Conservation (phyloP, 64 coral and sea anemone genomes). For the Dendrophyllia cribrosa region DNA sequence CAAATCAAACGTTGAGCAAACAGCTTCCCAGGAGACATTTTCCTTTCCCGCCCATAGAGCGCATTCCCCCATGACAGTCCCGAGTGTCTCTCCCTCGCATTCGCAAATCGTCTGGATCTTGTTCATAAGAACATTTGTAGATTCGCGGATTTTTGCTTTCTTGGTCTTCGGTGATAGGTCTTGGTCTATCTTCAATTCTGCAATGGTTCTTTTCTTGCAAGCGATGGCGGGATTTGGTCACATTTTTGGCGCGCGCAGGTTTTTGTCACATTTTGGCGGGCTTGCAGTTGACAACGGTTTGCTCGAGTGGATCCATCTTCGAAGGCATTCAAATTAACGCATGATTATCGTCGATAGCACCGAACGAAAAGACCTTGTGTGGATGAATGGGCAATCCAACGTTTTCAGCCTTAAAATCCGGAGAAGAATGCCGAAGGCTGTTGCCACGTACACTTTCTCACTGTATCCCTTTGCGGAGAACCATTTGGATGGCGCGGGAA, state of each 20-base stretch:
- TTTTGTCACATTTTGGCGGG: not conserved
- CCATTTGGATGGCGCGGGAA: not conserved
- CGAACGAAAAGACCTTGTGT: constrained; percentile 7
- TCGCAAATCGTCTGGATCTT: not conserved
- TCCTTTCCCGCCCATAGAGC: not conserved
- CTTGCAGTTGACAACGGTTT: not conserved
- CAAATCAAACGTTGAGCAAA: not conserved
- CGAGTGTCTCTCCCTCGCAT: constrained; percentile 5
- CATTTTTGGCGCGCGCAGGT: not conserved
- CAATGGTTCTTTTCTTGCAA: not conserved
- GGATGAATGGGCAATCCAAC: constrained; percentile 14
- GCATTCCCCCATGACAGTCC: constrained; percentile 7
- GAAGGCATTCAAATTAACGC: constrained; percentile 5
- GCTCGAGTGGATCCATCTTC: not conserved
- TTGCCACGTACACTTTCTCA: not conserved
- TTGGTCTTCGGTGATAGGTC: constrained; percentile 17
- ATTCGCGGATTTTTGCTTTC: constrained; percentile 9
- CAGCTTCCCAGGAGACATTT: not conserved
- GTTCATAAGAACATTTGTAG: not conserved
- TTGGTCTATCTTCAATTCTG: not conserved
- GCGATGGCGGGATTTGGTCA: not conserved
- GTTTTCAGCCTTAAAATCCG: not conserved
- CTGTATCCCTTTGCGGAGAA: not conserved
- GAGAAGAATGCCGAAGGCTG: not conserved
- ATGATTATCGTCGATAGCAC: not conserved